These are phyloP conservation scores for Empidonax alnorum DNA, from an alignment of 2,113 vertebrate species.

Conservation along the genomic window DNA sequence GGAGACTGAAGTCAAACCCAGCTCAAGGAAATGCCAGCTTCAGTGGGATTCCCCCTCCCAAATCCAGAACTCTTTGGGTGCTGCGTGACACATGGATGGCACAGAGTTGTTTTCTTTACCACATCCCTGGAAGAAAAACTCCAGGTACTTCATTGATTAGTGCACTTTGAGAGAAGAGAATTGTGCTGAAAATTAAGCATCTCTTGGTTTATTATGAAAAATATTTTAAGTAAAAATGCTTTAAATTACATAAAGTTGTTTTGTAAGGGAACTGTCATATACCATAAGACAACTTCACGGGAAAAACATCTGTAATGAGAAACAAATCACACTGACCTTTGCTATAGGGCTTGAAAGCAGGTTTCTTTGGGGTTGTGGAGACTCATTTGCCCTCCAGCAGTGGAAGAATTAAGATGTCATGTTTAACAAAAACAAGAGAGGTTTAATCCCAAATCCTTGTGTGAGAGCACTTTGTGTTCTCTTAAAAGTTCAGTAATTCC, in stretches of 20 bases:
- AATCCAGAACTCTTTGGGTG: neutral
- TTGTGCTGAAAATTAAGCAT: neutral
- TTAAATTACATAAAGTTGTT: slow-evolving; percentile 3
- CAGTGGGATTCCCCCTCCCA: neutral
- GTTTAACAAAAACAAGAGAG: slow-evolving; percentile 61
- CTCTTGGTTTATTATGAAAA: neutral
- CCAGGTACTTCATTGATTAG: neutral
- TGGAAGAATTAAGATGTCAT: slow-evolving; percentile 56
- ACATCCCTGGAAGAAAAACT: neutral
- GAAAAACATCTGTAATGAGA: slow-evolving; percentile 40
- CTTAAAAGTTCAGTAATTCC: slow-evolving; percentile 62
- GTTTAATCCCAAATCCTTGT: slow-evolving; percentile 63
- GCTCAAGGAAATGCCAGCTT: neutral
- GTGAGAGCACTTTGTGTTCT: slow-evolving; percentile 59
- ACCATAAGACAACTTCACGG: slow-evolving; percentile 36
- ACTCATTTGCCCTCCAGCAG: slow-evolving; percentile 54
- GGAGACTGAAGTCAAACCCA: neutral
- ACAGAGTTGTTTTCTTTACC: neutral
- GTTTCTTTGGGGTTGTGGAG: slow-evolving; percentile 15
- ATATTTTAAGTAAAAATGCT: neutral
- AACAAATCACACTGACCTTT: slow-evolving; percentile 46
- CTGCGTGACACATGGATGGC: neutral
- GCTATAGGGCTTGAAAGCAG: slow-evolving; percentile 9
- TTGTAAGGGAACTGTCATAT: slow-evolving; percentile 42
- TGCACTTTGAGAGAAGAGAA: neutral